A percentile compares a stretch with the other conserved stretches of the same genome.
These are phyloP conservation scores for Gadus chalcogrammus DNA, from an alignment of 2,113 vertebrate species.

Conservation along the genomic window DNA sequence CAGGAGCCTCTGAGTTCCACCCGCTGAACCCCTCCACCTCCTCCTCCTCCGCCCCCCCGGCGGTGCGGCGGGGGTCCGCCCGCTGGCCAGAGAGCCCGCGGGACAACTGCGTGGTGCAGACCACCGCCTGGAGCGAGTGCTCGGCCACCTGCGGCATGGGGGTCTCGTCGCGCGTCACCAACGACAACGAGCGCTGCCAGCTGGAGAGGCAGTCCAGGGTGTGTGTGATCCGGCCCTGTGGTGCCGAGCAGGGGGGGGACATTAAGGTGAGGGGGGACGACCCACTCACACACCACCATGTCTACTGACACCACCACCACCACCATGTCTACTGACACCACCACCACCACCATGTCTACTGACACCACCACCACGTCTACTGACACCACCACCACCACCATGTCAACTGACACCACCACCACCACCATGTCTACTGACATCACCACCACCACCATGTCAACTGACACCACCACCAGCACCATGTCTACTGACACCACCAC, in stretches of 20 bases:
- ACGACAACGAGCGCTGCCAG: constrained; percentile 71
- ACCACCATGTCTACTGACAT: too few species aligned
- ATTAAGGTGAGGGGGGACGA: constrained; percentile 63
- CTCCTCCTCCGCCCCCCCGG: constrained; percentile 33
- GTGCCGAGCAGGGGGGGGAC: constrained; percentile 51
- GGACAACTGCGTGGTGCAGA: constrained; percentile 78
- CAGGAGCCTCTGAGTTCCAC: constrained; percentile 1
- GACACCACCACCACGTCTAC: too few species aligned
- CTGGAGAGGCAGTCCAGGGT: constrained; percentile 75
- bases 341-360: too few species aligned
- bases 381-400: too few species aligned
- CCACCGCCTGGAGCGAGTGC: constrained; percentile 73
- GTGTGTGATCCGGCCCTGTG: constrained; percentile 73
- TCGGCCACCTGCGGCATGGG: constrained; percentile 77
- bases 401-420: too few species aligned
- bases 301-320: too few species aligned
- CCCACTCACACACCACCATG: too few species aligned
- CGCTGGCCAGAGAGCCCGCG: constrained; percentile 55
- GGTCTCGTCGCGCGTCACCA: constrained; percentile 74
- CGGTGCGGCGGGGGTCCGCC: constrained; percentile 53
- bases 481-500: too few species aligned
- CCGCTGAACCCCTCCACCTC: not conserved
- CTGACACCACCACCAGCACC: too few species aligned
- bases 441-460: too few species aligned
- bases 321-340: too few species aligned